Base-by-base conservation (phyloP, 2,888 invertebrate species). In the Sarcophaga variegata region DNA sequence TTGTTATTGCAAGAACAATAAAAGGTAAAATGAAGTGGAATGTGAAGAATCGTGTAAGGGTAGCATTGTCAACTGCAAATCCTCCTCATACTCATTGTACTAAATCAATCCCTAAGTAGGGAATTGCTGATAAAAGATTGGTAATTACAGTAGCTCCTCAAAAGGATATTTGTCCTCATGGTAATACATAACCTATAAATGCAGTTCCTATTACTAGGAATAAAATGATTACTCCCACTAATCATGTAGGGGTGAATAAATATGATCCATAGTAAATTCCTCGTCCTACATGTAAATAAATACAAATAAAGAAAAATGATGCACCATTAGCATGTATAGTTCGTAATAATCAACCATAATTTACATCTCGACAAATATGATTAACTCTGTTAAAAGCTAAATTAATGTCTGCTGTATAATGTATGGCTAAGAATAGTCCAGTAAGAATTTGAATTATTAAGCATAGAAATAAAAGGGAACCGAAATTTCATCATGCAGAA, bases 101-200 rank as follows among this genome's bases (percentile, higher is more conserved):
- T 93, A 96, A 90, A 88, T 91, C 92, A 82, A 91, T 93, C 17
- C 96, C 96, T 93, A 96, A 90, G 89, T 95, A 96, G 0, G 96
- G 96, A 12, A 97, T 95, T 3, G 96, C 96, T 0, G 96, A 96
- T 87, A 97, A 86, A 90, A 97, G 90, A 91, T 96, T 96, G 54
- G 96, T 96, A 95, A 96, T 96, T n/a, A 97, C 96, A 62, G 96
- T 96, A 0, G 96, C 96, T 2, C 96, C 96, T 95, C 96, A 97
- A 92, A 96, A 97, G 1, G 96, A 96, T 95, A 97, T 97, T 96
- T 97, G 96, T 10, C 96, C 96, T 93, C 96, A 96, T 1, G 96
- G 96, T 90, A 96, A 88, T 0, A 97, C 96, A 94, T 97, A 97
- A 0, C 96, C 97, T 94, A 97, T 94, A 92, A 97, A 97, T 27